Base-by-base conservation (phyloP, 1,140 invertebrate genomes). In the Leptestheria dahalacensis region DNA sequence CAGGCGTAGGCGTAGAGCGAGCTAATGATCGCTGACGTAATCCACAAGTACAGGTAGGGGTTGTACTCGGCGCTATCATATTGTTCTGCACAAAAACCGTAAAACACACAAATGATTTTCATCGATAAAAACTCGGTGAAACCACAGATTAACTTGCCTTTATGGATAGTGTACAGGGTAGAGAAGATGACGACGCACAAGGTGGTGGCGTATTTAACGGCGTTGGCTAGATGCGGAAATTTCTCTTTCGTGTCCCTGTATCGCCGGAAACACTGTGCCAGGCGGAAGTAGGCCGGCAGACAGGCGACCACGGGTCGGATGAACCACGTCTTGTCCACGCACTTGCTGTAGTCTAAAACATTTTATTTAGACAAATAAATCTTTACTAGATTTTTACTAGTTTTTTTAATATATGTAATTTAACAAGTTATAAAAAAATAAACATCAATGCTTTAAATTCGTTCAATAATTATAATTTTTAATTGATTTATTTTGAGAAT, bases 201-300 rank as follows among this genome's bases (percentile, higher is more conserved):
- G 0, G 94, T 93, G 0, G 94, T 97, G 0, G 92, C 88, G 73
- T 99, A 99, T 77, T 99, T 99, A 51, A 89, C 92, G 20, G 96
- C 97, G 74, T 99, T 99, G 0, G 88, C 89, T 33, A 93, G 73
- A 75, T 99, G 95, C 0, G 94, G 95, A 74, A 96, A 97, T 1
- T 85, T 86, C 68, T 96, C 88, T 64, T 79, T 80, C 0, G 86
- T 86, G 70, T 93, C 89, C 0, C 83, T 72, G 72, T 97, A 99
- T 65, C 97, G 86, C 1, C 97, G 77, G 9, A 99, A 70, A 67
- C 97, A 99, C 71, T 99, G 97, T 23, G 93, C 89, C 74, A 99
- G 98, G 51, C 96, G 83, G 66, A 94, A 93, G 90, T 92, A 97
- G 0, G 95, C 93, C 0, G 97, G 96, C 6, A 99, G 69, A 65